These are phyloP conservation scores for Rotaria socialis DNA, from an alignment of 2,888 invertebrate species.

Conservation along the genomic window DNA sequence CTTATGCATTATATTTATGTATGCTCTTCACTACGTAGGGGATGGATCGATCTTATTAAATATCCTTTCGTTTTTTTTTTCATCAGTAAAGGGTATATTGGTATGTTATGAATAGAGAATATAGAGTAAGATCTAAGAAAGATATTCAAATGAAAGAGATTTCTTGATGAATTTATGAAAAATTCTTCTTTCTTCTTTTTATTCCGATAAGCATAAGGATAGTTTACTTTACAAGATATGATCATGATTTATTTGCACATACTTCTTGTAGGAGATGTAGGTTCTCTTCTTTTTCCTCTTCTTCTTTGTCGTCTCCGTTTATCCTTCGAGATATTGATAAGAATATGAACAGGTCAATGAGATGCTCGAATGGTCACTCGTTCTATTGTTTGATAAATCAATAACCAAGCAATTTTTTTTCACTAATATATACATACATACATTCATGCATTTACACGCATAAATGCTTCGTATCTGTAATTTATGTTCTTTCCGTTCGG, in stretches of 20 bases:
- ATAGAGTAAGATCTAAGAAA: not conserved
- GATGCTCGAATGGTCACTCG: not conserved
- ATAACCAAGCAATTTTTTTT: not conserved
- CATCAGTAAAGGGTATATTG: constrained; percentile 10
- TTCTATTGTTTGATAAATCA: not conserved
- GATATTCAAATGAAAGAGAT: not conserved
- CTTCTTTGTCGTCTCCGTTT: not conserved
- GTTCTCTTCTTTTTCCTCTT: not conserved
- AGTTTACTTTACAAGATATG: constrained; percentile 4
- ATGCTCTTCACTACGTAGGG: not conserved
- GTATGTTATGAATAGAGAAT: constrained; percentile 10
- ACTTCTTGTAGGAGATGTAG: not conserved
- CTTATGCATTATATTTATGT: not conserved
- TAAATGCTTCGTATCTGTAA: not conserved
- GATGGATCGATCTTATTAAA: not conserved
- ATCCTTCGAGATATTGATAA: constrained; percentile 29
- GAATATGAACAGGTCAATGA: constrained; percentile 4
- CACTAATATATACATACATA: not conserved
- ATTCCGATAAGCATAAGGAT: not conserved
- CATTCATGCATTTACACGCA: not conserved
- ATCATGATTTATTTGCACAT: constrained; percentile 29
- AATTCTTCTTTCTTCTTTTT: not conserved
- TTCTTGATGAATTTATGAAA: not conserved
- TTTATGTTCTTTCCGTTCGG: not conserved
- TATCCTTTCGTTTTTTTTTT: not conserved